These are phyloP conservation scores for Platichthys flesus DNA, from an alignment of 2,113 vertebrate species.

Conservation along the genomic window DNA sequence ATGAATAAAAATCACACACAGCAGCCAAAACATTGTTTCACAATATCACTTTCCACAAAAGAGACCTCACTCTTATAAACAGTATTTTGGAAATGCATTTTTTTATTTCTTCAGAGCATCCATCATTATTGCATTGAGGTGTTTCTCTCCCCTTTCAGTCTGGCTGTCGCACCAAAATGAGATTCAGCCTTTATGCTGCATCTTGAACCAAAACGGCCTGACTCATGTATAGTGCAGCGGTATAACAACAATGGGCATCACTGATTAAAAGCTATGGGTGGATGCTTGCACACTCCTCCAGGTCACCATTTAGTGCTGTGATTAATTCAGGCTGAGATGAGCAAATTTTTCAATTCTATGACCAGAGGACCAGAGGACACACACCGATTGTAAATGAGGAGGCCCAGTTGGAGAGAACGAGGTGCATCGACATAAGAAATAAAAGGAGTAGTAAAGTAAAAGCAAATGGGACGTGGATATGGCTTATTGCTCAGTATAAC, in stretches of 20 bases:
- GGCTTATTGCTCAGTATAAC: conserved; percentile 29
- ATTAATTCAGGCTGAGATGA: conserved; percentile 52
- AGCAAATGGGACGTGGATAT: conserved; percentile 43
- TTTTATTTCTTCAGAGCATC: conserved; percentile 48
- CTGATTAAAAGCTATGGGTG: conserved; percentile 58
- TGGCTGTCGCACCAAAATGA: conserved; percentile 37
- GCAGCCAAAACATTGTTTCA: conserved; percentile 4
- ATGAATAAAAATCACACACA: background rate
- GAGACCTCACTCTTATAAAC: conserved; percentile 10
- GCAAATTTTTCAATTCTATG: conserved; percentile 31
- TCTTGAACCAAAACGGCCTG: conserved; percentile 46
- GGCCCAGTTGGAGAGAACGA: background rate
- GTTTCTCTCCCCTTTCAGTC: conserved; percentile 12
- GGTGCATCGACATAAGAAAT: conserved; percentile 35
- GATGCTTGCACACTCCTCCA: conserved; percentile 40
- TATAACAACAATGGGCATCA: conserved; percentile 44
- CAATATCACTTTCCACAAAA: conserved; percentile 25
- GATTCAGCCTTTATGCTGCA: conserved; percentile 39
- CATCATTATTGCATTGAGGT: conserved; percentile 48
- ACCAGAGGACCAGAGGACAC: conserved; percentile 4
- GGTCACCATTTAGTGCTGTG: conserved; percentile 52
- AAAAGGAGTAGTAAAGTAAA: conserved; percentile 40
- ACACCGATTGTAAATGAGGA: conserved; percentile 27
- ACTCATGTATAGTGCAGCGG: conserved; percentile 18
- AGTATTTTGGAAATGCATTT: conserved; percentile 30